Evolutionary conservation across 2,113 vertebrate species (phyloP).

Genomic region (Phylloscopus whistleri): DNA sequence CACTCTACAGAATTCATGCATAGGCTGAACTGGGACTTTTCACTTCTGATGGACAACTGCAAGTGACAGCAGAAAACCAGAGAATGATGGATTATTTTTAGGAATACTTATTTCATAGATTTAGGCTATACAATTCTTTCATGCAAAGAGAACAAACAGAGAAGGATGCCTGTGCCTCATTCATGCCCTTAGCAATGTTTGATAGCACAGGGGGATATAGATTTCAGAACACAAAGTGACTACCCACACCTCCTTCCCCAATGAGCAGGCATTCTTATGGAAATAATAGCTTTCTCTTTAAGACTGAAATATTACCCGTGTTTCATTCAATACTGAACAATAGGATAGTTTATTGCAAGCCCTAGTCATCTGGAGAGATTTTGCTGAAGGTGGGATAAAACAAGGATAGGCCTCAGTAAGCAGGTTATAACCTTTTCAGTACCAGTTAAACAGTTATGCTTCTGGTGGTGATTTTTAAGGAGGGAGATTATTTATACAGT

Average conservation of each 20-base stretch:
- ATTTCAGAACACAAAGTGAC: not conserved
- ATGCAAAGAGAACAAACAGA: not conserved
- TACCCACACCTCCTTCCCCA: not conserved
- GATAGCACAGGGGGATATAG: not conserved
- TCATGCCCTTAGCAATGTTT: constrained; percentile 7
- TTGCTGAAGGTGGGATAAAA: not conserved
- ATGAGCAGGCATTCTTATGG: not conserved
- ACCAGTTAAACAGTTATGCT: not conserved
- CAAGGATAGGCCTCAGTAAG: not conserved
- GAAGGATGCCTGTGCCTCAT: not conserved
- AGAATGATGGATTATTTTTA: constrained; percentile 21
- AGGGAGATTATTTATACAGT: not conserved
- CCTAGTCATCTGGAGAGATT: not conserved
- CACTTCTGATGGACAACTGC: not conserved
- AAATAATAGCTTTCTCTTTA: constrained; percentile 34
- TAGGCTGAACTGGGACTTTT: not conserved
- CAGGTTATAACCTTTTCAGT: not conserved
- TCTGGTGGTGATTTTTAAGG: not conserved
- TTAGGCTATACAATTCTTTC: not conserved
- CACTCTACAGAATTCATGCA: not conserved
- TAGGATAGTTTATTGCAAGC: not conserved
- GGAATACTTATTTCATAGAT: constrained; percentile 3
- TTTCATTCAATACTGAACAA: not conserved
- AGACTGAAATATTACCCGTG: not conserved
- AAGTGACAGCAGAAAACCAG: not conserved